These are phyloP conservation scores for Exocentrus adspersus DNA, from an alignment of 2,888 invertebrate species.

Conservation along the genomic window DNA sequence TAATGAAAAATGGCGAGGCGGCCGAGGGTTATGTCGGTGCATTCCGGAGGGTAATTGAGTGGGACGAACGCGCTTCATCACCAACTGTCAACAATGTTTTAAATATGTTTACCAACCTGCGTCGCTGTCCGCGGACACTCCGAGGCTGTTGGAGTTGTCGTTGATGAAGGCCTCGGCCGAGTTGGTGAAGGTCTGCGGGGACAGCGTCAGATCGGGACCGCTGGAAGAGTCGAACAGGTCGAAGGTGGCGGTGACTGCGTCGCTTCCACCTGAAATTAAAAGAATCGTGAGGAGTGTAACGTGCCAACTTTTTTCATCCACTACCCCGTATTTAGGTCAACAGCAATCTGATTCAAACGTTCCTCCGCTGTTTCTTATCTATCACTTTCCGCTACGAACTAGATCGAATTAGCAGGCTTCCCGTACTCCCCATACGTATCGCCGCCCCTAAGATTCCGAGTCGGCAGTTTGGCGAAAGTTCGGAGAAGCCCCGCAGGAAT, in stretches of 20 bases:
- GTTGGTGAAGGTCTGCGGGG: conserved; percentile 72
- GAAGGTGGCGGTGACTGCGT: conserved; percentile 63
- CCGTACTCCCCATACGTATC: no score
- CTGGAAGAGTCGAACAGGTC: conserved; percentile 71
- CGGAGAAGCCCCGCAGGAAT: no score
- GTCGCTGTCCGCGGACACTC: conserved; percentile 70
- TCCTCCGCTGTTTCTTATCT: no score
- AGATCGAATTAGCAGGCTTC: no score
- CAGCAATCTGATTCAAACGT: no score
- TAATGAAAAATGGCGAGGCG: not conserved
- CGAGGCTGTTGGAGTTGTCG: conserved; percentile 72
- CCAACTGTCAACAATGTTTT: not conserved
- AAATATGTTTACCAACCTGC: conserved; percentile 62
- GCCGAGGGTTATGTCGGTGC: not conserved
- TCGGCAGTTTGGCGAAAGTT: no score
- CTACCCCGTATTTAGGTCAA: no score
- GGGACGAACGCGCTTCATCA: no score
- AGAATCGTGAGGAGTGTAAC: not conserved
- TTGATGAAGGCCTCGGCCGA: conserved; percentile 73
- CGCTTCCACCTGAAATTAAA: conserved; percentile 55
- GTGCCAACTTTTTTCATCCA: no score
- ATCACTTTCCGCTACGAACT: no score
- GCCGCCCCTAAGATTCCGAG: no score
- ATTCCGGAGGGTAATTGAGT: not conserved
- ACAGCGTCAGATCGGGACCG: conserved; percentile 71